These are phyloP conservation scores for Nothoprocta perdicaria DNA, from an alignment of 2,113 vertebrate species.

Conservation along the genomic window DNA sequence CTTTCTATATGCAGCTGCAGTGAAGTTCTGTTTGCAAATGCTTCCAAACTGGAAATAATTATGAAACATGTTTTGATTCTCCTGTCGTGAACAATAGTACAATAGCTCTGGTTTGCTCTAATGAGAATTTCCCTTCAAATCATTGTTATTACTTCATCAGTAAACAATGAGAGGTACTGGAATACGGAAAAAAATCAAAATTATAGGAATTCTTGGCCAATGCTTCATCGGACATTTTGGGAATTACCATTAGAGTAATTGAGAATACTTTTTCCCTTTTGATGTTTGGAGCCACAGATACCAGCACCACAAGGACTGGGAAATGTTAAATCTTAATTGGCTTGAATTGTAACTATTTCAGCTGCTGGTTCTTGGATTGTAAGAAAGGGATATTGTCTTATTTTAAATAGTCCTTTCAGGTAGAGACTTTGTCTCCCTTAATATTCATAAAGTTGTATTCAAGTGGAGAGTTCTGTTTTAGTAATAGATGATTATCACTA, in stretches of 20 bases:
- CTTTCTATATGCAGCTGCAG: neutral
- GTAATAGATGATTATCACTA: neutral
- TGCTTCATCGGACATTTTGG: neutral
- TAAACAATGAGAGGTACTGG: neutral
- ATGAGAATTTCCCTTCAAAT: neutral
- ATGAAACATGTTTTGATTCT: neutral
- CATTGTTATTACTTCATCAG: neutral
- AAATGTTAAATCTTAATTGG: neutral
- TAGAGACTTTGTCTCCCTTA: neutral
- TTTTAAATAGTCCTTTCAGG: neutral
- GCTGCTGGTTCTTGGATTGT: neutral
- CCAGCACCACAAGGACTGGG: neutral
- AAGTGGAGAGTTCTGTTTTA: neutral
- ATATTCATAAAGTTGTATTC: constrained; percentile 3
- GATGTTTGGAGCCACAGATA: neutral
- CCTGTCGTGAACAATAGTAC: neutral
- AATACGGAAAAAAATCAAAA: neutral
- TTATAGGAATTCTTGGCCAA: neutral
- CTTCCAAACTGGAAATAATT: neutral
- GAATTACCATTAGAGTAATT: neutral
- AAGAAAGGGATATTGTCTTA: neutral
- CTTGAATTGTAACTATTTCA: neutral
- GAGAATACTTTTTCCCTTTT: neutral
- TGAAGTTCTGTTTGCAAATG: neutral
- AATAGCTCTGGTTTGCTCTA: neutral